Evolutionary conservation across 2,888 invertebrate species (phyloP), one percentile per base, ranked within the genome.

Genomic region (Rapana venosa): DNA sequence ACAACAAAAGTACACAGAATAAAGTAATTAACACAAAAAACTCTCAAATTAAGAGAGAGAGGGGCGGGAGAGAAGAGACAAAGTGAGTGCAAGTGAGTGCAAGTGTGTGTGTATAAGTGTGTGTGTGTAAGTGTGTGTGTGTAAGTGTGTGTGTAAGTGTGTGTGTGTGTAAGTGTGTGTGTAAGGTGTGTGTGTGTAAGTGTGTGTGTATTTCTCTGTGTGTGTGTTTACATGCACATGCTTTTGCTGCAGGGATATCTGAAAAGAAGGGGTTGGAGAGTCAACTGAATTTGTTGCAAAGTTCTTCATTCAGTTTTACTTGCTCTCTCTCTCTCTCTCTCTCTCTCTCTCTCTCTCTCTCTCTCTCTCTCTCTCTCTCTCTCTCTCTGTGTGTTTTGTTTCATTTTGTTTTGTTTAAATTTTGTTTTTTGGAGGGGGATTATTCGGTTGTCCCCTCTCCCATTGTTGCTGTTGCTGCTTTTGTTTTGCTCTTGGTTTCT

Each of bases 251-350:
- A 15, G 15, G 15, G 58, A 58, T 58, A 58, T 13, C 11, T 58
- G 58, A 58, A 13, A 13, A 58, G 58, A 8, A 70, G 22, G 17
- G 26, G 17, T 15, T 61, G 61, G 13, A 15, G 8, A 8, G 8
- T 61, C 17, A 61, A 61, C 61, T 15, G 13, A 61, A 17, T 17
- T 61, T 61, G 17, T 15, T 61, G 61, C 61, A 15, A 61, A 17
- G 6, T 26, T 17, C 11, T 74, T n/a, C 11, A 74, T 74, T 13
- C n/a, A 8, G 26, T 74, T 6, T 74, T 6, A 26, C n/a, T 26
- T 26, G 15, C 74, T 26, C 74, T 74, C 74, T 74, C 74, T 74
- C 74, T 74, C 74, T 74, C 74, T 74, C 74, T 74, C 74, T 74
- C 74, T 74, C 74, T 74, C 74, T 74, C 74, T 74, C 20, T 74